Conservation (phyloP, 2,888 invertebrate genomes). For the Ornithoptera alexandrae region DNA sequence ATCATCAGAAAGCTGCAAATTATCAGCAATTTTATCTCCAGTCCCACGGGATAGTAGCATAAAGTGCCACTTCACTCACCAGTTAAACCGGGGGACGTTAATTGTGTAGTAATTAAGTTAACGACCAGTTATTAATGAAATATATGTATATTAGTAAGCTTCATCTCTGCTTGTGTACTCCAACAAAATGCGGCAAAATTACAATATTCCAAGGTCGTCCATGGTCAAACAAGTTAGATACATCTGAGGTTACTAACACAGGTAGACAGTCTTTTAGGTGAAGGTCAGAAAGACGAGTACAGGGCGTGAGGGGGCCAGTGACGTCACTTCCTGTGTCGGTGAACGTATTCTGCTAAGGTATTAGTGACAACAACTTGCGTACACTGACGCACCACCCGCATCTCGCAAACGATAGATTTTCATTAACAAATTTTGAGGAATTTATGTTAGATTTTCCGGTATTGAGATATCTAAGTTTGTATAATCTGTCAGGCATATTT, state of each 20-base stretch:
- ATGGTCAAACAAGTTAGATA: conserved; percentile 6
- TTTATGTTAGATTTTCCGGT: neutral
- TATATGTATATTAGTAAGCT: neutral
- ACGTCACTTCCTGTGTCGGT: conserved; percentile 25
- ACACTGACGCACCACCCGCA: conserved; percentile 3
- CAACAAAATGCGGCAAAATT: neutral
- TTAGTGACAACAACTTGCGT: conserved; percentile 10
- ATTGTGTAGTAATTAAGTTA: neutral
- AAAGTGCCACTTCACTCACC: conserved; percentile 1
- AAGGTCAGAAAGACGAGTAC: conserved; percentile 25
- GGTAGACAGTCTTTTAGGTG: conserved; percentile 27
- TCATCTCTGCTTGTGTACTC: neutral
- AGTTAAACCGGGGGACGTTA: neutral
- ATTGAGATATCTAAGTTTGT: neutral
- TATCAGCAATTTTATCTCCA: neutral
- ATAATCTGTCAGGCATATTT: neutral
- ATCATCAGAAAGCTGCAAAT: neutral
- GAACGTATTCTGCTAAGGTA: conserved; percentile 18
- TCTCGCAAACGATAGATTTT: conserved; percentile 8
- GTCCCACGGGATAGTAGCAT: neutral
- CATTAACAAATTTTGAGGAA: conserved; percentile 5
- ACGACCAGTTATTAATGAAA: neutral
- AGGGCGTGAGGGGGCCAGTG: conserved; percentile 19
- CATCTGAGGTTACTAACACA: conserved; percentile 9
- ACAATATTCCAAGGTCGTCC: conserved; percentile 11